Percentiles rank a stretch among this genome's conserved stretches.
Evolutionary conservation across 2,113 vertebrate genomes (phyloP).

Genomic region (Hydrochoerus hydrochaeris): DNA sequence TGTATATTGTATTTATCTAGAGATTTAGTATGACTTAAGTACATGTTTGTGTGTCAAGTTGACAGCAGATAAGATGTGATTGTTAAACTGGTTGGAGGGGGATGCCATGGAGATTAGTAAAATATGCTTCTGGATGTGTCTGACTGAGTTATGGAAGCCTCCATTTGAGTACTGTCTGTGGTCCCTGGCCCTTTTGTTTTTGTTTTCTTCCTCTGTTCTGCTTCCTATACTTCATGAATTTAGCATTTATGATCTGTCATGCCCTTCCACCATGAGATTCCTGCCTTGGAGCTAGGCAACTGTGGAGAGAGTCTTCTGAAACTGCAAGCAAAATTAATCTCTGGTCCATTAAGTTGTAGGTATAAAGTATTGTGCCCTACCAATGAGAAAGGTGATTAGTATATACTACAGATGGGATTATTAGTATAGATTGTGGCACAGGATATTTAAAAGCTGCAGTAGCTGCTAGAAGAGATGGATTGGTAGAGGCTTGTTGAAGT

Average conservation of each 20-base stretch:
- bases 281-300: background rate
- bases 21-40: too few species aligned
- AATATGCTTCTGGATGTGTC: too few species aligned
- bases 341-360: background rate
- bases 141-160: too few species aligned
- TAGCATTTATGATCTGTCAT: background rate
- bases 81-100: too few species aligned
- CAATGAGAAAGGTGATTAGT: background rate
- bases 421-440: background rate
- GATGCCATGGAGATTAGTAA: too few species aligned
- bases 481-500: background rate
- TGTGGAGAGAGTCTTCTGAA: background rate
- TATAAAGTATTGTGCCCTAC: background rate
- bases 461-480: background rate
- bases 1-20: too few species aligned
- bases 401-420: background rate
- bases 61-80: too few species aligned
- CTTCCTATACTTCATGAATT: too few species aligned
- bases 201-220: too few species aligned
- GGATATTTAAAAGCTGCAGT: background rate
- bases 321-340: background rate
- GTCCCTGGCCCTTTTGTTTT: too few species aligned
- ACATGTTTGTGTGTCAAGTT: too few species aligned
- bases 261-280: background rate
- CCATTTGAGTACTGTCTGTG: too few species aligned